Base-by-base conservation (phyloP, 2,888 invertebrate genomes). In the Leptodirus hochenwartii region DNA sequence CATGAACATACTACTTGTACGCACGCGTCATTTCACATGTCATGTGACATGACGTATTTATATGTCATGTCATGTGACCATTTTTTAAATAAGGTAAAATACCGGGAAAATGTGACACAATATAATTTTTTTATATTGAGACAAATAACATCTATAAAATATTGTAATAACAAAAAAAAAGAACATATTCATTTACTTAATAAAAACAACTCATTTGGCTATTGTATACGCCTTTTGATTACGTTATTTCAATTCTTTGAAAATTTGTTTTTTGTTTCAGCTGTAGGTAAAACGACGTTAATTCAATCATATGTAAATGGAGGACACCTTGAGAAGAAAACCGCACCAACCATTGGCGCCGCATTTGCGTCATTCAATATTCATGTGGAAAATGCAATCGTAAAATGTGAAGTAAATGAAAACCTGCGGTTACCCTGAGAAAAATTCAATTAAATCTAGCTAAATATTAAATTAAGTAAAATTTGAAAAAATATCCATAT, bases 271-370 rank as follows among this genome's bases (percentile, higher is more conserved):
- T 28, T 31, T 27, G n/a, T 41, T 40, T 14, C 29, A 88, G 90
- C 84, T 39, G 88, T 90, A 27, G 90, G 90, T 10, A 90, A 90
- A 54, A 87, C 88, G 1, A 81, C 84, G 41, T 61, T 88, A 37
- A 75, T 87, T 32, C 70, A 75, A 6, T 66, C 79, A 30, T 85
- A 85, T 52, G 72, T n/a, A n/a, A n/a, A n/a, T 82, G 16, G 76
- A 79, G 30, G 79, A 80, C 43, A 66, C 70, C 51, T 76, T 78
- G 52, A 72, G 69, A 69, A 69, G 29, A 72, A 74, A 42, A 69
- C 74, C 31, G 75, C 75, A 15, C 82, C 85, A 1, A 88, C 88
- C 3, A 81, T 88, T 44, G 88, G 85, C 1, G 88, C 87, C 1
- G 81, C 84, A 0, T 88, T 87, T 61, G 85, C 84, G 55, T 80